Percentiles rank a stretch among this genome's conserved stretches.
These are phyloP conservation scores for Formica exsecta DNA, from an alignment of 1,140 invertebrate species.

Conservation along the genomic window DNA sequence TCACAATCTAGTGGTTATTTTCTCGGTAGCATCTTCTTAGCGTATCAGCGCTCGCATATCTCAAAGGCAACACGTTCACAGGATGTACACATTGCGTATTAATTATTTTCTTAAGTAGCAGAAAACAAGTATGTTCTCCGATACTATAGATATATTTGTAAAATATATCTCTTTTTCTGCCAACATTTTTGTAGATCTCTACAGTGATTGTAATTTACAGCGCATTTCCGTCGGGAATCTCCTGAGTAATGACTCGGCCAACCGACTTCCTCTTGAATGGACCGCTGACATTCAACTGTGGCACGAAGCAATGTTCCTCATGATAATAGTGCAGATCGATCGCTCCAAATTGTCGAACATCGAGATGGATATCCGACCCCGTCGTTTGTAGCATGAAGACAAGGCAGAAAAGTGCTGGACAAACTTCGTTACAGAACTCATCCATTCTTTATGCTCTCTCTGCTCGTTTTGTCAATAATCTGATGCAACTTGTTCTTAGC, in stretches of 20 bases:
- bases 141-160: neutral
- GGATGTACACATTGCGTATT: neutral
- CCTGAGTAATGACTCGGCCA: conserved; percentile 32
- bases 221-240: conserved; percentile 29
- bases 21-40: neutral
- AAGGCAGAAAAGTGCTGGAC: conserved; percentile 51
- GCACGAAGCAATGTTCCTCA: conserved; percentile 47
- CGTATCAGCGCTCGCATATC: neutral
- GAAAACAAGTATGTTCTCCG: neutral
- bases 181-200: conserved; percentile 13
- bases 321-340: conserved; percentile 59
- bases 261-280: conserved; percentile 42
- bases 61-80: neutral
- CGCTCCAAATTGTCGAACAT: conserved; percentile 52
- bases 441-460: neutral
- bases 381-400: neutral
- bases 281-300: conserved; percentile 53
- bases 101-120: neutral
- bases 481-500: conserved; percentile 4
- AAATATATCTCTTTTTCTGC: neutral
- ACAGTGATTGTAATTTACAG: conserved; percentile 27
- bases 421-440: conserved; percentile 58
- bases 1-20: conserved; percentile 47
- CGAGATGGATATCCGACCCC: conserved; percentile 24
- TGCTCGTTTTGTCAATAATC: conserved; percentile 17